phyloP scores from a whole-genome alignment of 2,888 invertebrate species.

The Drosophila sordidapex region DNA sequence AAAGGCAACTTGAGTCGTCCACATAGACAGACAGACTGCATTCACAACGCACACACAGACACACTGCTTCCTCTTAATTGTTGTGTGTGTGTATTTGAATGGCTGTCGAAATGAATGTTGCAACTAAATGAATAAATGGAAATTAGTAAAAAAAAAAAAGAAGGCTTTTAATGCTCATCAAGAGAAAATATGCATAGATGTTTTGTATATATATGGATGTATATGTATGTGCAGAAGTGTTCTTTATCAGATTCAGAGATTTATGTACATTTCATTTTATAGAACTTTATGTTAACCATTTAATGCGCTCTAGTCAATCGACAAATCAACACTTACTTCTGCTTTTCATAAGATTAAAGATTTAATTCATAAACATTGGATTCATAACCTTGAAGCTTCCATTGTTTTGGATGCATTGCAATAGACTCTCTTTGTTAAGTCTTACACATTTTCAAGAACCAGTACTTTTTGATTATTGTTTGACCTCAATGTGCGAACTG shows the following conservation, averaged over 20 bases:
- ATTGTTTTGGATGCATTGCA: background rate
- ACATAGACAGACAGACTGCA: slow-evolving; percentile 36
- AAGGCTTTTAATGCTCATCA: slow-evolving; percentile 37
- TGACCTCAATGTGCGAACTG: background rate
- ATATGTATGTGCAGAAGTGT: background rate
- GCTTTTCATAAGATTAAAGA: background rate
- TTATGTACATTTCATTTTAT: background rate
- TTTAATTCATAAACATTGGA: background rate
- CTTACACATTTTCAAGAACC: background rate
- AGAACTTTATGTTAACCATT: background rate
- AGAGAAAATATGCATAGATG: background rate
- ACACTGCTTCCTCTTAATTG: slow-evolving; percentile 16
- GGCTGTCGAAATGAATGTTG: slow-evolving; percentile 71
- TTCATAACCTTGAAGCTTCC: background rate
- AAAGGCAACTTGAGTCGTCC: slow-evolving; percentile 51
- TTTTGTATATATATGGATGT: background rate
- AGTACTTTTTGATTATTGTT: background rate
- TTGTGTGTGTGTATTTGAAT: slow-evolving; percentile 48
- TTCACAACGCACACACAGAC: slow-evolving; percentile 22
- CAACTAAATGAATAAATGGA: slow-evolving; percentile 79
- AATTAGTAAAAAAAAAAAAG: slow-evolving; percentile 72
- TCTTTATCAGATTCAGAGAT: background rate
- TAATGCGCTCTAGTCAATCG: background rate
- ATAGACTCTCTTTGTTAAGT: background rate
- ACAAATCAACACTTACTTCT: background rate